These are phyloP conservation scores for Rattus norvegicus DNA, from an alignment of 2,113 vertebrate species.

Conservation along the genomic window DNA sequence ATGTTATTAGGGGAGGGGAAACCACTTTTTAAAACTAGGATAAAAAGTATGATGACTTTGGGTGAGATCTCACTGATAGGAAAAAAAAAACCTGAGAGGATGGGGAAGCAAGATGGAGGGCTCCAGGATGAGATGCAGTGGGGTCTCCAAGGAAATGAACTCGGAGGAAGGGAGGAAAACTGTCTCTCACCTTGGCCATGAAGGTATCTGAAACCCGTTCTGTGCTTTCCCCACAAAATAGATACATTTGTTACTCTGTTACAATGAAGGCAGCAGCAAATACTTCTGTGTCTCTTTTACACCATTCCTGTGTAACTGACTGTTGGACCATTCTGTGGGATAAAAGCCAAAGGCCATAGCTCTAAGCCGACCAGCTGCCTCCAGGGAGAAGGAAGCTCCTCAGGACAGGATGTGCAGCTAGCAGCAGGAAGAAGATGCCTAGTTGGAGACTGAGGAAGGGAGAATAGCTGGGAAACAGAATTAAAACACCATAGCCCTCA, in stretches of 20 bases:
- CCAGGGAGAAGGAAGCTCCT: background rate
- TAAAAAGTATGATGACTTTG: background rate
- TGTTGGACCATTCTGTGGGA: background rate
- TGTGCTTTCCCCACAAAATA: background rate
- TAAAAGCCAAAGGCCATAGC: background rate
- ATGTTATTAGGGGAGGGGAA: too few species aligned
- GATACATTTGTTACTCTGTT: background rate
- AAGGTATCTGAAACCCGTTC: background rate
- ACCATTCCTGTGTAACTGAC: background rate
- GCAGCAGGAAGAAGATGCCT: background rate
- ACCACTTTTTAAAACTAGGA: background rate
- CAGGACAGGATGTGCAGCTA: background rate
- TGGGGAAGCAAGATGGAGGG: fast-evolving
- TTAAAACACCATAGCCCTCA: background rate
- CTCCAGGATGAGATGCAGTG: background rate
- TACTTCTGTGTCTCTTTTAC: background rate
- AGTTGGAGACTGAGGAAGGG: background rate
- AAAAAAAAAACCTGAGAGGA: background rate
- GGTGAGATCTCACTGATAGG: background rate
- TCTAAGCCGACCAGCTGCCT: background rate
- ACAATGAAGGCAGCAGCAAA: background rate
- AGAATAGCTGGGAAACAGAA: background rate
- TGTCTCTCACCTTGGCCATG: background rate
- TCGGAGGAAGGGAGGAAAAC: background rate
- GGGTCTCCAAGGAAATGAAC: background rate